Base-by-base conservation (phyloP, 2,113 vertebrate genomes). In the Rhombomys opimus region DNA sequence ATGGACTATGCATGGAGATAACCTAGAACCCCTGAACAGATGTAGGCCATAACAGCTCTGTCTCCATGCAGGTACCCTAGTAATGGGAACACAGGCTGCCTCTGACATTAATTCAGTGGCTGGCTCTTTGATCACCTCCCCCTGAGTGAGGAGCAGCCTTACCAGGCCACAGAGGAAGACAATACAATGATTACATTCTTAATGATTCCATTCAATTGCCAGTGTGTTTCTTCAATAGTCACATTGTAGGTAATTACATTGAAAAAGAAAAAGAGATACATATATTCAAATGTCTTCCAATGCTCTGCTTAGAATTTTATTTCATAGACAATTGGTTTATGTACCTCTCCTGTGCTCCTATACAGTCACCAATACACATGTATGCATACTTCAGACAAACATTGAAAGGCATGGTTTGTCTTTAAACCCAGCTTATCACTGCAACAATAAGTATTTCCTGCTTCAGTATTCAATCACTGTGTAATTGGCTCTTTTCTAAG, bases 241-340 rank as follows among this genome's bases (percentile, higher is more conserved):
- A 32, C 25, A 77, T 90, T 90, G 73, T 63, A 90, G 80, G 52
- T 38, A 86, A 80, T 92, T 68, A 65, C 76, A 85, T 61, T 89
- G 57, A 54, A 88, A 87, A 93, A 76, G 41, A 54, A 75, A 96
- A 84, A 27, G 80, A 87, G 46, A 95, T 7, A 35, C 23, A 61
- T 65, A 87, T 25, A n/a, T 70, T 73, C 46, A 73, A 85, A 93
- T 78, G 46, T 57, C 59, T 73, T 25, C 75, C 50, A 57, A 61
- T 90, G 57, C 82, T 67, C 54, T 75, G n/a, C 80, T 78, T 65
- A 88, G 75, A 77, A 52, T 54, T 87, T n/a, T 76, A 27, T 50
- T 88, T 95, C 68, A 87, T 61, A 72, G 89, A 54, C 59, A 87
- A 61, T 61, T 52, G 70, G 38, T 87, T 32, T 59, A 27, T 23